Percentiles rank a stretch among this genome's conserved stretches.
Evolutionary conservation across 53 echinoderm and acorn worm genomes (phyloP).

Genomic region (Echinometra lucunter): DNA sequence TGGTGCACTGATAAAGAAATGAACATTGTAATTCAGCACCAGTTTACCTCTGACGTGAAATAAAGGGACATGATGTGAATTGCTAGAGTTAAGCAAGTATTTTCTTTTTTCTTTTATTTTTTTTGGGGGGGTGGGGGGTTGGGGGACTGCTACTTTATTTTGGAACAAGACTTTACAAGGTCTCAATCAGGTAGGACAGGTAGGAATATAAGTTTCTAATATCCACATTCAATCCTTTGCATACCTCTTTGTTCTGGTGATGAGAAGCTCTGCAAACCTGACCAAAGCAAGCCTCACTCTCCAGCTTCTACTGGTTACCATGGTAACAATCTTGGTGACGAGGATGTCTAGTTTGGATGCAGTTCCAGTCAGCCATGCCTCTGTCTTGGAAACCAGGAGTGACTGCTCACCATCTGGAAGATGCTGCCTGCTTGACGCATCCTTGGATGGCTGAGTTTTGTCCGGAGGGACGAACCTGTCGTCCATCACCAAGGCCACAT

Average conservation of each 20-base stretch:
- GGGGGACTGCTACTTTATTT: no score
- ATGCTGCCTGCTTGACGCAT: constrained; percentile 1
- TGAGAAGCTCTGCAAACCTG: constrained; percentile 78
- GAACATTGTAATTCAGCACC: no score
- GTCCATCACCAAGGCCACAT: constrained; percentile 90
- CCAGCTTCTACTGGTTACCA: constrained; percentile 85
- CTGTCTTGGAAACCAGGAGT: constrained; percentile 74
- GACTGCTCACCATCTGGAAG: neutral
- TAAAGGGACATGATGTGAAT: no score
- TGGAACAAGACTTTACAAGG: no score
- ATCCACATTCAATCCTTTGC: neutral
- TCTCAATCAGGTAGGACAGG: neutral
- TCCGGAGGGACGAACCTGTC: constrained; percentile 64
- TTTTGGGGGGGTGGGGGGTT: no score
- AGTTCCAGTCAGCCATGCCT: constrained; percentile 83
- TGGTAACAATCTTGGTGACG: constrained; percentile 79
- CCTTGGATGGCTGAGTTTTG: constrained; percentile 66
- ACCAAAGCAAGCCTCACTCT: constrained; percentile 88
- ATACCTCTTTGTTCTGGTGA: constrained; percentile 85
- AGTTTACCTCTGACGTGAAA: no score
- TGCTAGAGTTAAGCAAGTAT: no score
- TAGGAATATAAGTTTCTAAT: neutral
- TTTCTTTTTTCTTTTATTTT: no score
- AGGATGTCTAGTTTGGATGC: constrained; percentile 90
- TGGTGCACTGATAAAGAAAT: no score